A percentile compares a stretch with the other conserved stretches of the same genome.
phyloP scores from a whole-genome alignment of 2,888 invertebrate species.

The Erebia aethiops region DNA sequence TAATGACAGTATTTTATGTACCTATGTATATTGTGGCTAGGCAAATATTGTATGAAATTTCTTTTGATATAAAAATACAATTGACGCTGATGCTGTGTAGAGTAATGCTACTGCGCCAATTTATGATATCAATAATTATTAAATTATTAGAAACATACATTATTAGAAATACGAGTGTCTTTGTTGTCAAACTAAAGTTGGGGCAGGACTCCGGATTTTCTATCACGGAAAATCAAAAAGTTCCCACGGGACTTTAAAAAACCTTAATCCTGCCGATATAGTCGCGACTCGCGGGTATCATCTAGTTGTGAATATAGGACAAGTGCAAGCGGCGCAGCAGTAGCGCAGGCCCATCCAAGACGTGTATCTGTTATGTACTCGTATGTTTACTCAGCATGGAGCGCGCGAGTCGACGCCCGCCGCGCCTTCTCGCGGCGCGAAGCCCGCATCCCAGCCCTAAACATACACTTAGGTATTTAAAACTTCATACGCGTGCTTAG shows the following conservation, averaged over 20 bases:
- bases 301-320: conserved; percentile 37
- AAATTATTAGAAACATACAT: no score
- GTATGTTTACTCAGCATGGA: conserved; percentile 76
- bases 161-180: no score
- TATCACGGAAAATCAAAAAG: not conserved
- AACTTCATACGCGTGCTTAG: conserved; percentile 59
- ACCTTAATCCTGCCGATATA: not conserved
- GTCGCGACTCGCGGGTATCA: no score
- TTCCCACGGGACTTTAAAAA: not conserved
- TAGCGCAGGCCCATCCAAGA: conserved; percentile 54
- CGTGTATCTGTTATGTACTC: conserved; percentile 64
- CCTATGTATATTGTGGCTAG: no score
- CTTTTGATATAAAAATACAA: no score
- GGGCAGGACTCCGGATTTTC: not conserved
- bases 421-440: conserved; percentile 37
- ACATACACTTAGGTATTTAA: conserved; percentile 61
- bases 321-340: conserved; percentile 40
- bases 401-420: conserved; percentile 51
- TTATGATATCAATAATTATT: no score
- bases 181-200: no score
- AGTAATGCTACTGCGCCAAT: no score
- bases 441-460: conserved; percentile 51
- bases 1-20: no score
- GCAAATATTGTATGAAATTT: no score
- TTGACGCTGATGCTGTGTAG: not conserved